Percentiles rank a stretch among this genome's conserved stretches.
These are phyloP conservation scores for Poeciliopsis turrubarensis DNA, from an alignment of 2,113 vertebrate species.

Conservation along the genomic window DNA sequence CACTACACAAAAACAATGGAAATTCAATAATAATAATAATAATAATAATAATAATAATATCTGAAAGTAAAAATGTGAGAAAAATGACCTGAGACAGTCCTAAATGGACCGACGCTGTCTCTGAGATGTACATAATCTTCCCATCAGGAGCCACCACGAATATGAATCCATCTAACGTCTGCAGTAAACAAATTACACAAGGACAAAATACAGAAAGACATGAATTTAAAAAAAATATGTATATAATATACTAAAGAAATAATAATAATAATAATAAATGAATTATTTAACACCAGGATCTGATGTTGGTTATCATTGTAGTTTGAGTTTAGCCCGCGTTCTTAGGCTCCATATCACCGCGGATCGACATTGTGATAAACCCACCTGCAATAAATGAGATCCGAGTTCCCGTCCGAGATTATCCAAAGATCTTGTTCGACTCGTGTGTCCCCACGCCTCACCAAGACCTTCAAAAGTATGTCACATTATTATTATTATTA, in stretches of 20 bases:
- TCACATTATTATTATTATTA: neutral
- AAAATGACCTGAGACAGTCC: slow-evolving; percentile 93
- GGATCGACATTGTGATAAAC: neutral
- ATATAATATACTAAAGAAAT: neutral
- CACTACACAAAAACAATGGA: neutral
- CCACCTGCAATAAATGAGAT: slow-evolving; percentile 94
- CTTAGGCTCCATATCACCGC: neutral
- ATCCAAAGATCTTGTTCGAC: slow-evolving; percentile 88
- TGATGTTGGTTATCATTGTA: neutral
- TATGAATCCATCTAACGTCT: slow-evolving; percentile 97
- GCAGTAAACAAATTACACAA: slow-evolving; percentile 28
- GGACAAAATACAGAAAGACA: neutral
- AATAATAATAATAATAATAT: neutral
- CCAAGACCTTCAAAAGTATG: slow-evolving; percentile 84
- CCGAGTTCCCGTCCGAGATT: slow-evolving; percentile 93
- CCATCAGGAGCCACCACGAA: slow-evolving; percentile 97
- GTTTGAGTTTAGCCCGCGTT: neutral
- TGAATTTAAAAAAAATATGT: neutral
- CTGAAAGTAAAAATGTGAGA: neutral
- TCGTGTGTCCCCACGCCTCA: slow-evolving; percentile 93
- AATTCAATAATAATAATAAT: neutral
- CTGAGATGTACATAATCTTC: slow-evolving; percentile 98
- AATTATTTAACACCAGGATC: neutral
- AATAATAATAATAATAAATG: neutral
- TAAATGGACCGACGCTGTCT: slow-evolving; percentile 94